A percentile compares a stretch with the other conserved stretches of the same genome.
Evolutionary conservation across 2,797 vertebrate species (phyloP).

Genomic region (Columba guinea): DNA sequence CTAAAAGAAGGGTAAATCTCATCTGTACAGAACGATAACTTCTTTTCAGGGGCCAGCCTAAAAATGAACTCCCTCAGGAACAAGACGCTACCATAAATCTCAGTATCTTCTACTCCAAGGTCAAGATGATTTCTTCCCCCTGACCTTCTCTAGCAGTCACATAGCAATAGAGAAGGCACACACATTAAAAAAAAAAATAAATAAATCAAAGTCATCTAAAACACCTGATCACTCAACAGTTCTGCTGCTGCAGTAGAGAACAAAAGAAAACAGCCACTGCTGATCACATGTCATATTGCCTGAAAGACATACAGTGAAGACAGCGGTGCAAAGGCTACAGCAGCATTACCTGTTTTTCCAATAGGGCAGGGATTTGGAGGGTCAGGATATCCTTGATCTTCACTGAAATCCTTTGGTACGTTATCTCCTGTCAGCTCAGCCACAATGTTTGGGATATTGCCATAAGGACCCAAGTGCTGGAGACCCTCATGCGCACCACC

Average conservation of each 20-base stretch:
- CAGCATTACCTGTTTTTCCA: constrained; percentile 88
- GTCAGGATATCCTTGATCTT: constrained; percentile 96
- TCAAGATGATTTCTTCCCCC: background rate
- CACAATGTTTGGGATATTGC: constrained; percentile 97
- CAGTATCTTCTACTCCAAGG: background rate
- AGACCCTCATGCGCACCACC: constrained; percentile 97
- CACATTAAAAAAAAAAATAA: background rate
- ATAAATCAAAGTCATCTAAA: background rate
- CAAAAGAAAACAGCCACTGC: background rate
- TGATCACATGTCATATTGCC: background rate
- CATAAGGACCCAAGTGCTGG: constrained; percentile 95
- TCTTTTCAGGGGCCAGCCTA: constrained; percentile 11
- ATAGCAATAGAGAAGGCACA: background rate
- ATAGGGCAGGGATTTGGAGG: constrained; percentile 96
- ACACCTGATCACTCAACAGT: background rate
- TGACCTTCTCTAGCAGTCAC: background rate
- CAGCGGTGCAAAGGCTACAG: background rate
- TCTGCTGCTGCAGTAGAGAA: background rate
- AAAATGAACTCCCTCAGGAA: background rate
- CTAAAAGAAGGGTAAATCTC: constrained; percentile 43
- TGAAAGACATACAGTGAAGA: background rate
- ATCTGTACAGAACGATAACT: background rate
- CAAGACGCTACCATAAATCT: background rate
- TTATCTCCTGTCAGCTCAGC: constrained; percentile 97
- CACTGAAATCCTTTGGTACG: constrained; percentile 93